These are phyloP conservation scores for Drosophila setosimentum DNA, from an alignment of 2,888 invertebrate species.

Conservation along the genomic window DNA sequence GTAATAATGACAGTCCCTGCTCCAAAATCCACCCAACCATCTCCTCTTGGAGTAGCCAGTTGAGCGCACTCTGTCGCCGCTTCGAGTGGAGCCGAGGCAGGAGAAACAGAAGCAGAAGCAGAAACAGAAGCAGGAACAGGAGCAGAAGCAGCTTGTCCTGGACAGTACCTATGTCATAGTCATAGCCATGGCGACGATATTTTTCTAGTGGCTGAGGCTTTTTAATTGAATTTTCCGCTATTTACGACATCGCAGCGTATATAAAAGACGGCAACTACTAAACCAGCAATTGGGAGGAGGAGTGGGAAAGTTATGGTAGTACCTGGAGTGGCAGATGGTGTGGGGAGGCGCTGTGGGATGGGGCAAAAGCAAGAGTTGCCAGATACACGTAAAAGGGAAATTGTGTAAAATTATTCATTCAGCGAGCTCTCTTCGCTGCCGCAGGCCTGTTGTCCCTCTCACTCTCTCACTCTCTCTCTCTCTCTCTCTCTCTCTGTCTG, in stretches of 20 bases:
- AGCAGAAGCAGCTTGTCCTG: constrained; percentile 14
- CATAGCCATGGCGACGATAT: constrained; percentile 79
- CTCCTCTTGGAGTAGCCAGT: constrained; percentile 22
- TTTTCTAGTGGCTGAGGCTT: constrained; percentile 81
- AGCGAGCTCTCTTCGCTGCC: constrained; percentile 34
- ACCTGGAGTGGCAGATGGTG: constrained; percentile 19
- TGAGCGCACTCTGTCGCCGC: constrained; percentile 49
- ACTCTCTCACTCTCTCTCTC: background rate
- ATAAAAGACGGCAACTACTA: constrained; percentile 35
- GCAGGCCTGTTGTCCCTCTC: constrained; percentile 10
- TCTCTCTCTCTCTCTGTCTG: background rate
- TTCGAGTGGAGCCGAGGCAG: constrained; percentile 5
- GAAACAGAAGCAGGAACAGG: background rate
- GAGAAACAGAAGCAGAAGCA: constrained; percentile 3
- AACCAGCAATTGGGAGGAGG: background rate
- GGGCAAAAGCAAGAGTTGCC: constrained; percentile 44
- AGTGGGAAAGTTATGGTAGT: constrained; percentile 44
- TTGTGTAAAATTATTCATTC: constrained; percentile 73
- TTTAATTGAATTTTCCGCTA: constrained; percentile 80
- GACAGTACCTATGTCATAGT: constrained; percentile 73
- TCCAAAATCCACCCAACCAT: background rate
- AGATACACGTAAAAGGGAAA: constrained; percentile 57
- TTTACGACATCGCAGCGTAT: constrained; percentile 60
- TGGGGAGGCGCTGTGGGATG: background rate
- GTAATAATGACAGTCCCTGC: constrained; percentile 58